These are phyloP conservation scores for Masticophis lateralis DNA, from an alignment of 2,797 vertebrate species.

Conservation along the genomic window DNA sequence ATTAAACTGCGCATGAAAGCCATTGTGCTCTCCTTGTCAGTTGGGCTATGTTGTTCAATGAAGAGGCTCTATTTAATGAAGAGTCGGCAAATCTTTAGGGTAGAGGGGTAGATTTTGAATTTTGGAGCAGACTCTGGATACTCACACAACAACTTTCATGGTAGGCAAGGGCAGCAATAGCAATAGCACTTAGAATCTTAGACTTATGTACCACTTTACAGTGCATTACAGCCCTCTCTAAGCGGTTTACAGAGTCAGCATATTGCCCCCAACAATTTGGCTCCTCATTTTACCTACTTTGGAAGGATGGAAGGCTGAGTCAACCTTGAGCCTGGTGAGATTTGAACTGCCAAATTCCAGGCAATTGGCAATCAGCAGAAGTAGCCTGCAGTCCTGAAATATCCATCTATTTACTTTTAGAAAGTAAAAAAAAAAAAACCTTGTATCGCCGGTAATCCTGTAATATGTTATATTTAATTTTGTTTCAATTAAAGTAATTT, in stretches of 20 bases:
- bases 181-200: too few species aligned
- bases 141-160: neutral
- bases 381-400: neutral
- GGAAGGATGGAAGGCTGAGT: too few species aligned
- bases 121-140: neutral
- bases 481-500: neutral
- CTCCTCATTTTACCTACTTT: too few species aligned
- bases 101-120: neutral
- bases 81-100: neutral
- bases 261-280: too few species aligned
- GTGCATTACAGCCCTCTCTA: too few species aligned
- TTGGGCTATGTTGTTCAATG: neutral
- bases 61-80: neutral
- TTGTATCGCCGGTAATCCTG: too few species aligned
- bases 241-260: too few species aligned
- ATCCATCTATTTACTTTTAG: neutral
- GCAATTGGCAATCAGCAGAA: too few species aligned
- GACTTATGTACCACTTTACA: too few species aligned
- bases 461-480: neutral
- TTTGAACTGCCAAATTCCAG: too few species aligned
- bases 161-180: neutral
- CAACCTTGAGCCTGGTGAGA: too few species aligned
- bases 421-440: neutral
- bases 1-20: neutral
- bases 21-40: neutral